phyloP scores from a whole-genome alignment of 2,888 invertebrate species.

The Psylliodes chrysocephalus region DNA sequence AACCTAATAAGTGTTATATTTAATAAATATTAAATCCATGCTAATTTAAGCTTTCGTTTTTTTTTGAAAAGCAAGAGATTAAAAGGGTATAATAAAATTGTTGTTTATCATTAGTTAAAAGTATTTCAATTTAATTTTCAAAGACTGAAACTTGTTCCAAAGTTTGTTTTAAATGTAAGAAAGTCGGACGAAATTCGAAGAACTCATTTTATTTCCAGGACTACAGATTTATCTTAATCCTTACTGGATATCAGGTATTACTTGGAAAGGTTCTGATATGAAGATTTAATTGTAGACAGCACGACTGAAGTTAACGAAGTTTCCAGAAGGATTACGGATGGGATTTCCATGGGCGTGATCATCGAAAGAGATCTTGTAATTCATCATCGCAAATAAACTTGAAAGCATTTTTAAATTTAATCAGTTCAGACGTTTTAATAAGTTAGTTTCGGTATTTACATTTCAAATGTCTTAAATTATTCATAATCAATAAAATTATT shows the following conservation, averaged over 20 bases:
- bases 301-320: conserved; percentile 6
- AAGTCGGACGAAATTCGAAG: neutral
- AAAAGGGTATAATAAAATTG: neutral
- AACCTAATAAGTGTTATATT: no score
- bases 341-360: neutral
- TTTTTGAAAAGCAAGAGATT: neutral
- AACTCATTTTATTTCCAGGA: conserved; percentile 4
- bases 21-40: no score
- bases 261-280: conserved; percentile 1
- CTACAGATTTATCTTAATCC: conserved; percentile 10
- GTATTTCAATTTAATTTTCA: neutral
- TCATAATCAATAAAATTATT: no score
- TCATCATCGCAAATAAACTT: no score
- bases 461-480: no score
- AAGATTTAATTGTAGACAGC: conserved; percentile 6
- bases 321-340: conserved; percentile 1
- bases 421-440: no score
- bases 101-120: conserved; percentile 6
- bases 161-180: neutral
- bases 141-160: conserved; percentile 3
- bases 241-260: conserved; percentile 11
- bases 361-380: no score
- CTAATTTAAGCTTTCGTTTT: no score
- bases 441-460: no score
- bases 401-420: no score